A percentile compares a stretch with the other conserved stretches of the same genome.
phyloP scores from a whole-genome alignment of 2,888 invertebrate genomes.

The Lathronympha strigana region DNA sequence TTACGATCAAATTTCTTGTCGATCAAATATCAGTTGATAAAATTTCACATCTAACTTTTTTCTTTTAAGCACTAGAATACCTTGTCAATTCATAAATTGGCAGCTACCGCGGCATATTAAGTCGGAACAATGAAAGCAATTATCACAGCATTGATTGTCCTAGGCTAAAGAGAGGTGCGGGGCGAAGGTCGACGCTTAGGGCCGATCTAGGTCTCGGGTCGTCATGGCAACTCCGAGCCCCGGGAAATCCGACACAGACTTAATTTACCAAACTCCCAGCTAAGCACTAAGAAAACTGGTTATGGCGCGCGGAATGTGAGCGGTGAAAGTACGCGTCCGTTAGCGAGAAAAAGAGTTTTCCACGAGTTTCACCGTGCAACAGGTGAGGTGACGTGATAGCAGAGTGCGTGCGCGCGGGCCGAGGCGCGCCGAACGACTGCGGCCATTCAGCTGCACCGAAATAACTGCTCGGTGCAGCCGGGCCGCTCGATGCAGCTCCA shows the following conservation, averaged over 20 bases:
- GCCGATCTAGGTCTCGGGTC: slow-evolving; percentile 49
- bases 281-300: slow-evolving; percentile 62
- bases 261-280: slow-evolving; percentile 13
- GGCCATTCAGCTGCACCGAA: slow-evolving; percentile 77
- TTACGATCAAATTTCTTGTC: too few relatives aligned
- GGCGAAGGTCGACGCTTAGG: slow-evolving; percentile 49
- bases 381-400: slow-evolving; percentile 55
- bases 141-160: slow-evolving; percentile 42
- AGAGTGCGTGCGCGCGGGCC: slow-evolving; percentile 69
- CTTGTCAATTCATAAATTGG: neutral
- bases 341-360: slow-evolving; percentile 80
- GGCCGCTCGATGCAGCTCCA: slow-evolving; percentile 76
- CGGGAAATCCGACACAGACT: slow-evolving; percentile 39
- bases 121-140: slow-evolving; percentile 31
- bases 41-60: neutral
- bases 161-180: slow-evolving; percentile 51
- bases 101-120: slow-evolving; percentile 4
- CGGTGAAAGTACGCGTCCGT: slow-evolving; percentile 80
- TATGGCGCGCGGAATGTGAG: slow-evolving; percentile 71
- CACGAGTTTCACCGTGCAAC: slow-evolving; percentile 80
- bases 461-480: slow-evolving; percentile 81
- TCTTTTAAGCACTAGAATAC: neutral
- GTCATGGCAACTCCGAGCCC: slow-evolving; percentile 47
- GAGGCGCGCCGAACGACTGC: slow-evolving; percentile 76
- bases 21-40: neutral